Evolutionary conservation across 2,888 invertebrate species (phyloP).

Genomic region (Pachydiplax longipennis): DNA sequence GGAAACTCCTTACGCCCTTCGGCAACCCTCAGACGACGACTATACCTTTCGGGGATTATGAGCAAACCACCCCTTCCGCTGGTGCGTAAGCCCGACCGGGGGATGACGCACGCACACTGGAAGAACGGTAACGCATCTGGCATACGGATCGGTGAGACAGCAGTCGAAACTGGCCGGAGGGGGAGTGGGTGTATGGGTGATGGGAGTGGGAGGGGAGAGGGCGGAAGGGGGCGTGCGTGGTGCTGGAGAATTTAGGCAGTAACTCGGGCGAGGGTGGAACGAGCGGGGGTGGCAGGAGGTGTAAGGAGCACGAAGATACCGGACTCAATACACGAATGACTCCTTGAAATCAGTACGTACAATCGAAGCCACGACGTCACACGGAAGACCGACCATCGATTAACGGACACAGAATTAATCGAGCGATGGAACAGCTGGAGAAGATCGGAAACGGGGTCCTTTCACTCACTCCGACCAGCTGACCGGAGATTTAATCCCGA

Average conservation of each 20-base stretch:
- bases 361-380: not conserved
- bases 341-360: not conserved
- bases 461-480: too few species aligned
- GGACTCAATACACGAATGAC: not conserved
- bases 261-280: not conserved
- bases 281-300: not conserved
- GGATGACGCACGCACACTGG: not conserved
- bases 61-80: not conserved
- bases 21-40: not conserved
- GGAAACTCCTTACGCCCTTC: not conserved
- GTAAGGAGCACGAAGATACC: not conserved
- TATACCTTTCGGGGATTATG: not conserved
- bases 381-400: not conserved
- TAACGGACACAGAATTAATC: not conserved
- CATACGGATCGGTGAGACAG: not conserved
- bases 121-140: constrained; percentile 17
- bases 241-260: not conserved
- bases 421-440: not conserved
- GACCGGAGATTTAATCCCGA: too few species aligned
- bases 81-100: not conserved
- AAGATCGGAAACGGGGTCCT: not conserved
- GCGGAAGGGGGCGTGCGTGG: not conserved
- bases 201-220: not conserved
- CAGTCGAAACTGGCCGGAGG: not conserved
- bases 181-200: not conserved